phyloP scores from a whole-genome alignment of 2,888 invertebrate species.

The Protodeltote pygarga region DNA sequence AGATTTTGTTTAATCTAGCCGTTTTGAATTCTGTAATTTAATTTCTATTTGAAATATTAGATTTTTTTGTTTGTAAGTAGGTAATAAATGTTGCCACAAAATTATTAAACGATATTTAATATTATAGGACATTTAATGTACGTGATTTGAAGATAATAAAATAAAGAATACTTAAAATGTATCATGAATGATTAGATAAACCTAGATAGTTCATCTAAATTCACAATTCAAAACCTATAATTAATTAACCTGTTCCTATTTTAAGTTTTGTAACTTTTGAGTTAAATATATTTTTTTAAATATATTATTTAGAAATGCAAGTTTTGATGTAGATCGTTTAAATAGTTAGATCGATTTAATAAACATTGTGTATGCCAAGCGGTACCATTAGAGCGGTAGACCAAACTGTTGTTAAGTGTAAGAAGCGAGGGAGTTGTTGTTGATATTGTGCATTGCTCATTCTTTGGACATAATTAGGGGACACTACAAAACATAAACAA shows the following conservation, averaged over 20 bases:
- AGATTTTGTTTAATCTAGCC: no score
- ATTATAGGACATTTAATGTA: constrained; percentile 44
- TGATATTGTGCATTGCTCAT: constrained; percentile 18
- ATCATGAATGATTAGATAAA: constrained; percentile 36
- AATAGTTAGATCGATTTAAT: constrained; percentile 48
- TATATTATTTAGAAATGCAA: constrained; percentile 17
- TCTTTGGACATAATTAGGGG: constrained; percentile 25
- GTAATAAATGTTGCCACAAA: constrained; percentile 28
- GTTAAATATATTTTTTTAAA: constrained; percentile 10
- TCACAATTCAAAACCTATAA: constrained; percentile 21
- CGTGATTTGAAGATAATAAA: constrained; percentile 53
- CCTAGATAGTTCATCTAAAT: constrained; percentile 42
- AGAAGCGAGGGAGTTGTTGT: constrained; percentile 42
- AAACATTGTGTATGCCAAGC: constrained; percentile 56
- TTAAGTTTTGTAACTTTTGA: constrained; percentile 23
- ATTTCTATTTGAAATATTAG: not conserved
- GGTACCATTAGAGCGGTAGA: constrained; percentile 59
- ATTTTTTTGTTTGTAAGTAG: not conserved
- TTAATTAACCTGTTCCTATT: constrained; percentile 30
- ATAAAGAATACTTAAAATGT: constrained; percentile 37
- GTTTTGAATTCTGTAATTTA: no score
- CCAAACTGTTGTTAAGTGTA: constrained; percentile 60
- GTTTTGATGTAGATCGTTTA: constrained; percentile 40
- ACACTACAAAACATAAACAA: no score
- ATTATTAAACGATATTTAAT: constrained; percentile 7